Evolutionary conservation across 2,113 vertebrate genomes (phyloP), one percentile per base, ranked within the genome.

Genomic region (Benthochromis sp.): DNA sequence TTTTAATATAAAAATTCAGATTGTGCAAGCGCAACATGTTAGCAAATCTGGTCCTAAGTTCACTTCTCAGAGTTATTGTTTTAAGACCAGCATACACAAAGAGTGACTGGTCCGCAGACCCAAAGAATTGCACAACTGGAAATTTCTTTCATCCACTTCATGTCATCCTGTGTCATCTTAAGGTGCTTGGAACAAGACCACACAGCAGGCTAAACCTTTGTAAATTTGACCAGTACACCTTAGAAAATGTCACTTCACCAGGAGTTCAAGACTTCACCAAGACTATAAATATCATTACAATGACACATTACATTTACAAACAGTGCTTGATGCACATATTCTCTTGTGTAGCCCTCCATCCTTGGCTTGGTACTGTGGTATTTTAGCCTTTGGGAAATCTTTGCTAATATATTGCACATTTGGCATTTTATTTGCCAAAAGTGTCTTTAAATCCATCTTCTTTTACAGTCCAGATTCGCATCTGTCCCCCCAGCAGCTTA

Each of bases 61-160:
- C 24, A 47, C 69, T 76, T 29, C 71, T 47, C 71, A 29, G 40
- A 47, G 69, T 47, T 11, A 19, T 19, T 76, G 71, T 29, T 29
- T 76, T 47, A 47, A 47, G 24, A 76, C 69, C 21, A 76, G 14
- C 43, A 8, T 76, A 50, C 71, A 2, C 9, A 50, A 47, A 47
- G 71, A 0, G 43, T 47, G 0, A 19, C 43, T 29, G 24, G 5
- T 78, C 16, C 16, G 0, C 71, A 76, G 71, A 76, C 16, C 43
- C 43, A 78, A 31, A 50, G 16, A 50, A 50, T n/a, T 31, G 2
- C 17, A 50, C 14, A 31, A 8, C 24, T 76, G 13, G 3, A 76
- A 19, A 8, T 31, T 31, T 50, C 0, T 29, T 29, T 76, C 71
- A 4, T 31, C 43, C 16, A 50, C 9, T 31, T 78, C 43, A 31